Percentiles rank a stretch among this genome's conserved stretches.
Evolutionary conservation across 2,888 invertebrate species (phyloP).

Genomic region (Geophilus truncorum): DNA sequence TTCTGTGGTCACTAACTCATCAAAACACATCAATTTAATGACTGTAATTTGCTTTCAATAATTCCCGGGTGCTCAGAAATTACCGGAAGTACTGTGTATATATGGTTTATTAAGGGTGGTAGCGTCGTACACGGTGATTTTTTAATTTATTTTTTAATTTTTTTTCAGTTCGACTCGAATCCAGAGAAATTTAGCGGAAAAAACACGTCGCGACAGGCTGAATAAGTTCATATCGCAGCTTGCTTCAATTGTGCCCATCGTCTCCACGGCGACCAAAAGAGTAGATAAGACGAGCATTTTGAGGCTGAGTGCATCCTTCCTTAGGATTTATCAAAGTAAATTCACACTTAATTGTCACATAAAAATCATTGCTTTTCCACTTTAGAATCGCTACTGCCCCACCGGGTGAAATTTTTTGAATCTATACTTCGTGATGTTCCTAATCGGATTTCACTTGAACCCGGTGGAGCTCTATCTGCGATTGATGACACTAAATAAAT

Average conservation of each 20-base stretch:
- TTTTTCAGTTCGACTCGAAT: conserved; percentile 38
- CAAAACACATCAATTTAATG: too few species aligned
- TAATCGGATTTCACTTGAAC: too few species aligned
- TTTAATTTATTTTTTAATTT: not conserved
- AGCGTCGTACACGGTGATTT: not conserved
- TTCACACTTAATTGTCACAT: too few species aligned
- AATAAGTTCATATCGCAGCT: conserved; percentile 79
- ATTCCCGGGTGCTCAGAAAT: too few species aligned
- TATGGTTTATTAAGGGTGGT: too few species aligned
- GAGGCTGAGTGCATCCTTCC: conserved; percentile 75
- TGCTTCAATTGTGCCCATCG: conserved; percentile 74
- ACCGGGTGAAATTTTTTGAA: too few species aligned
- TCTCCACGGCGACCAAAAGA: conserved; percentile 72
- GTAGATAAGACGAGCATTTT: conserved; percentile 88
- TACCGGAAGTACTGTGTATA: too few species aligned
- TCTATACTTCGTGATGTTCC: too few species aligned
- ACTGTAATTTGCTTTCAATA: too few species aligned
- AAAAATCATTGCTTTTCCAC: not conserved
- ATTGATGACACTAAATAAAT: not conserved
- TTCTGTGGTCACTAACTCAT: too few species aligned
- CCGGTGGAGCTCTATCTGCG: too few species aligned
- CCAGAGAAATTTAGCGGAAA: conserved; percentile 82
- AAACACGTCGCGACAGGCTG: conserved; percentile 80
- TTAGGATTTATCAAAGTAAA: conserved; percentile 68
- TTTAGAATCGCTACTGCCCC: too few species aligned